Conservation (phyloP, 2,113 vertebrate genomes). For the Megaleporinus macrocephalus region DNA sequence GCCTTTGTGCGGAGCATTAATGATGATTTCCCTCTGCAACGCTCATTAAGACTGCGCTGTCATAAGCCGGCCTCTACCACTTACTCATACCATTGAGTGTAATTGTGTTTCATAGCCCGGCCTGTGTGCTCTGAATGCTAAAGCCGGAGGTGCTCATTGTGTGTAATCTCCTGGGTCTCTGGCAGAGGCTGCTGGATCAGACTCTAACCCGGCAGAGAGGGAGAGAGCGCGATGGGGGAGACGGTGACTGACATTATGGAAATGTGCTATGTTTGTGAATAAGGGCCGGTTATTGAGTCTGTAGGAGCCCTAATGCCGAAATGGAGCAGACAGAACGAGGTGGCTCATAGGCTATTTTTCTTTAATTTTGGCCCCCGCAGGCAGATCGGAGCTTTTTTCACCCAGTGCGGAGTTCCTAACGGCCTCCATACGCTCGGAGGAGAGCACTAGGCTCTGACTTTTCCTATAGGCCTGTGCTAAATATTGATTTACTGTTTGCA, state of each 20-base stretch:
- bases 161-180: slow-evolving; percentile 40
- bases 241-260: slow-evolving; percentile 12
- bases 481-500: too few species aligned
- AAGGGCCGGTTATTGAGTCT: slow-evolving; percentile 26
- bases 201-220: slow-evolving; percentile 9
- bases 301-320: background rate
- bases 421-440: background rate
- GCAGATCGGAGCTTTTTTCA: background rate
- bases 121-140: slow-evolving; percentile 39
- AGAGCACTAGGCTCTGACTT: background rate
- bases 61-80: slow-evolving; percentile 65
- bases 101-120: slow-evolving; percentile 64
- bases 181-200: slow-evolving; percentile 23
- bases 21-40: slow-evolving; percentile 64
- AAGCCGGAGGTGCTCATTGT: slow-evolving; percentile 38
- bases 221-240: background rate
- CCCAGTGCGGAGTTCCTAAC: background rate
- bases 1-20: slow-evolving; percentile 61
- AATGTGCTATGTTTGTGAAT: slow-evolving; percentile 24
- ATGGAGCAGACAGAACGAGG: slow-evolving; percentile 3
- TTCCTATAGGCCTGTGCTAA: too few species aligned
- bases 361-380: too few species aligned
- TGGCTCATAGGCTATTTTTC: too few species aligned
- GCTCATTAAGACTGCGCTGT: slow-evolving; percentile 71
- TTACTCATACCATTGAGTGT: slow-evolving; percentile 65